Conservation (phyloP, 2,113 vertebrate genomes). For the Herpetotheres cachinnans region DNA sequence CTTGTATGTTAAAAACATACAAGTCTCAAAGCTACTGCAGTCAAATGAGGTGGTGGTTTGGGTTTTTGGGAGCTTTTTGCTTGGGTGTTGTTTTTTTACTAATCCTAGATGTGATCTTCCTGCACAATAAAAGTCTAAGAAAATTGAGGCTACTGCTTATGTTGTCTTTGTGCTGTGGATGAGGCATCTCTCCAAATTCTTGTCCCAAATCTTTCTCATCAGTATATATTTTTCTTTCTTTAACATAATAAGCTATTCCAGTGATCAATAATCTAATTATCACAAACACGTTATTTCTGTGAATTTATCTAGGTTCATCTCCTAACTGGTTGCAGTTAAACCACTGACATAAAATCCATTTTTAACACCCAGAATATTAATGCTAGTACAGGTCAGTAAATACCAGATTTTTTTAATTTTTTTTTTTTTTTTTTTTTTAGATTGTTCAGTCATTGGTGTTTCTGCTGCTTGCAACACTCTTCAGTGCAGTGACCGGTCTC, state of each 20-base stretch:
- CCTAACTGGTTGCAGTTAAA: neutral
- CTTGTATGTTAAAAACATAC: neutral
- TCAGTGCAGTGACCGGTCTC: conserved; percentile 92
- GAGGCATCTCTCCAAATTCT: neutral
- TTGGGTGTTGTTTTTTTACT: neutral
- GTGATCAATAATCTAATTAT: neutral
- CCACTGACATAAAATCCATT: neutral
- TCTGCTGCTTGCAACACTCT: conserved; percentile 90
- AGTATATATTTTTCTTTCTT: neutral
- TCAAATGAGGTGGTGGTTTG: neutral
- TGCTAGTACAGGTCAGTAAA: neutral
- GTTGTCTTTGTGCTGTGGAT: neutral
- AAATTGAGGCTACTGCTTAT: neutral
- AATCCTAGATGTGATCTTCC: neutral
- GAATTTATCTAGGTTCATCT: neutral
- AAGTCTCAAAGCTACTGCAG: neutral
- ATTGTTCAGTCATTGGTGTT: conserved; percentile 92
- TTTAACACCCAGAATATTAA: neutral
- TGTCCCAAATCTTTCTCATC: neutral
- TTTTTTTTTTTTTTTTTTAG: conserved; percentile 54
- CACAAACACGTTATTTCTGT: neutral
- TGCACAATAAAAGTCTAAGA: neutral
- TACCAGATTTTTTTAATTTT: neutral
- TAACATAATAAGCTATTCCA: neutral
- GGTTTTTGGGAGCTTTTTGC: neutral